Evolutionary conservation across 1,140 invertebrate species (phyloP), one percentile per base, ranked within the genome.

Genomic region (Pseudomyrmex pallidus): DNA sequence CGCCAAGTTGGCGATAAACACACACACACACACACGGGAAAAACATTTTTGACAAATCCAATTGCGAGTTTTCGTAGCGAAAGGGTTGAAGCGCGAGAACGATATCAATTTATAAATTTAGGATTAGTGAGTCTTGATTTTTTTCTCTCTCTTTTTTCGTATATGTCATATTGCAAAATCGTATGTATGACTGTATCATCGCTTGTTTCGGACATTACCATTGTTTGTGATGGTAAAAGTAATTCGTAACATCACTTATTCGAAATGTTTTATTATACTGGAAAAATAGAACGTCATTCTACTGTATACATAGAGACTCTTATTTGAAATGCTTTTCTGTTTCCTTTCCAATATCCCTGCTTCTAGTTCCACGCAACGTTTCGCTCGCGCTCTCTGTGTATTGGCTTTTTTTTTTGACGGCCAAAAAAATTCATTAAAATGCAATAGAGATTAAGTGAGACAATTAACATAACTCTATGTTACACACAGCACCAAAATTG

Each of bases 401-500:
- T 66, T 84, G 67, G 67, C 84, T 87, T 35, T 35, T 35, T 35
- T 35, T 35, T 87, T 74, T 84, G 57, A 76, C 83, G 87, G 44
- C 82, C 82, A 76, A 35, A 84, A 35, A 86, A 77, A 85, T 82
- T 78, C 0, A 52, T 77, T 78, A 86, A 64, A 74, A 44, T 63
- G 56, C 56, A 74, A 86, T 44, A 70, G 76, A 87, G 76, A 87
- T 84, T 90, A 64, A 59, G 54, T 62, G 57, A 44, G 57, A 44
- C 73, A 72, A 85, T 66, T 44, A 61, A 83, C 85, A 59, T 83
- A 82, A 80, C 82, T 22, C 35, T 85, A 62, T 82, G 86, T 84
- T 84, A 88, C 66, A 88, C 66, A 59, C 82, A 78, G 80, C 35
- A 63, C 74, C 62, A 92, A 88, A 89, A 89, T 90, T 83, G 76